Evolutionary conservation across 53 echinoderm and acorn worm genomes (phyloP).

Genomic region (Luidia sarsii): DNA sequence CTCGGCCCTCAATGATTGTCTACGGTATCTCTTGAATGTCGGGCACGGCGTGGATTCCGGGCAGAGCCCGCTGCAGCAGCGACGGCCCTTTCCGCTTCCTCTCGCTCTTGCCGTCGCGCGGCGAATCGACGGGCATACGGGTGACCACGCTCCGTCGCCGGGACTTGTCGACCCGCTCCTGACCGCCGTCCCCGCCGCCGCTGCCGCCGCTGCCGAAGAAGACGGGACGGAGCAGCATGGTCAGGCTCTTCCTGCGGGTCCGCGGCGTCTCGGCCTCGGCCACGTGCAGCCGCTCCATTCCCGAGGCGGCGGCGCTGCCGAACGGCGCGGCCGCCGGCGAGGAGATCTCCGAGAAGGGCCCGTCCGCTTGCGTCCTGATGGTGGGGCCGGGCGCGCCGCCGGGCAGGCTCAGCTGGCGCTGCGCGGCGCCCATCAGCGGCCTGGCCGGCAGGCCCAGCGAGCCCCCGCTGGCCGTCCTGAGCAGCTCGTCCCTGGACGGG

Average conservation of each 20-base stretch:
- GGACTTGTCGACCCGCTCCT: conserved; percentile 28
- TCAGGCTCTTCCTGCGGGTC: conserved; percentile 71
- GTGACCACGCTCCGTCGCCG: conserved; percentile 75
- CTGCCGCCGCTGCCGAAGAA: conserved; percentile 25
- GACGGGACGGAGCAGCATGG: conserved; percentile 67
- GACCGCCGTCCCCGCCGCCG: conserved; percentile 16
- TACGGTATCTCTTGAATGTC: neutral
- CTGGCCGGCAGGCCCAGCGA: neutral
- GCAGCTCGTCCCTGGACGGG: neutral
- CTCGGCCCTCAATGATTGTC: too few relatives aligned
- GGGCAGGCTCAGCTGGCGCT: neutral
- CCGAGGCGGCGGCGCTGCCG: neutral
- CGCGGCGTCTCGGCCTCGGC: conserved; percentile 13
- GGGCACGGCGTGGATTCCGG: conserved; percentile 55
- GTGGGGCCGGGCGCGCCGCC: conserved; percentile 11
- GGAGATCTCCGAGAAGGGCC: conserved; percentile 35
- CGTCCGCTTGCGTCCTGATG: conserved; percentile 4
- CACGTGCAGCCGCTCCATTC: conserved; percentile 10
- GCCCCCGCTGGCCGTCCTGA: neutral
- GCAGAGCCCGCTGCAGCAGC: conserved; percentile 66
- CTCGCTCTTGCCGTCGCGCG: conserved; percentile 20
- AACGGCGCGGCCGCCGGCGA: conserved; percentile 30
- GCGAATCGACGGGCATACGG: conserved; percentile 53
- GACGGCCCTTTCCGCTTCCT: conserved; percentile 58
- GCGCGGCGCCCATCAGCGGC: conserved; percentile 24